phyloP scores from a whole-genome alignment of 1,140 invertebrate genomes.

The Coenobita brevimanus region DNA sequence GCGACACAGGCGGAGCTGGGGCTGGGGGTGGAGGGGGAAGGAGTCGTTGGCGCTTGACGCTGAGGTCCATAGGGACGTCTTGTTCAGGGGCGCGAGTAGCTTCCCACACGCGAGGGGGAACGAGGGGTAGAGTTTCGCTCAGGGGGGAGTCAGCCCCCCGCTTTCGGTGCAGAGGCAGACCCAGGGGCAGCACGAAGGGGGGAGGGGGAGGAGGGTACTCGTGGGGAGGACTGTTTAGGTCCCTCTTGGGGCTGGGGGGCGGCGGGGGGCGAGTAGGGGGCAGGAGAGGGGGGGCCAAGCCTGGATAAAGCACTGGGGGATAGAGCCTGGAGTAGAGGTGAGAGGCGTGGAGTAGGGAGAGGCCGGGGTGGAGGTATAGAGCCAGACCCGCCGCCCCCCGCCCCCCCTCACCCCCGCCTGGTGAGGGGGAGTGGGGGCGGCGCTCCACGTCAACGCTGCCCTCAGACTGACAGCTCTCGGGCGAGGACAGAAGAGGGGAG shows the following conservation, averaged over 20 bases:
- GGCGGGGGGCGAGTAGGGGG: slow-evolving; percentile 1
- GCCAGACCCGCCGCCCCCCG: slow-evolving; percentile 48
- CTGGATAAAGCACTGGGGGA: slow-evolving; percentile 60
- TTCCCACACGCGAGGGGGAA: slow-evolving; percentile 33
- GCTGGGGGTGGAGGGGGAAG: slow-evolving; percentile 34
- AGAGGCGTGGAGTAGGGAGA: slow-evolving; percentile 67
- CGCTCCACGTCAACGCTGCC: slow-evolving; percentile 64
- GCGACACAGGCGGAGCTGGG: slow-evolving; percentile 53
- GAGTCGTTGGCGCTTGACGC: slow-evolving; percentile 65
- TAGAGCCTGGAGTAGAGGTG: slow-evolving; percentile 67
- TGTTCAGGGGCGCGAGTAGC: slow-evolving; percentile 62
- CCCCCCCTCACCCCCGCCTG: slow-evolving; percentile 26
- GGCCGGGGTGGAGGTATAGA: slow-evolving; percentile 68
- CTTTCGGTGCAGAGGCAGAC: slow-evolving; percentile 47
- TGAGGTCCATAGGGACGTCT: slow-evolving; percentile 67
- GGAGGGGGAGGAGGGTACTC: slow-evolving; percentile 15
- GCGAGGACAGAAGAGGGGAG: slow-evolving; percentile 58
- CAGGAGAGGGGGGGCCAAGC: slow-evolving; percentile 44
- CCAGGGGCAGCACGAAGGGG: slow-evolving; percentile 36
- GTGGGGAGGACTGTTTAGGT: slow-evolving; percentile 18
- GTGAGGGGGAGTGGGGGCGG: not conserved
- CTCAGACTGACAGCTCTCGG: slow-evolving; percentile 65
- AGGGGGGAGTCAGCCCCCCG: slow-evolving; percentile 62
- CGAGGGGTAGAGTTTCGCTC: not conserved
- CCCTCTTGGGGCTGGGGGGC: slow-evolving; percentile 56